A percentile compares a stretch with the other conserved stretches of the same genome.
Conservation (phyloP, 1,140 invertebrate genomes). For the Mya arenaria region DNA sequence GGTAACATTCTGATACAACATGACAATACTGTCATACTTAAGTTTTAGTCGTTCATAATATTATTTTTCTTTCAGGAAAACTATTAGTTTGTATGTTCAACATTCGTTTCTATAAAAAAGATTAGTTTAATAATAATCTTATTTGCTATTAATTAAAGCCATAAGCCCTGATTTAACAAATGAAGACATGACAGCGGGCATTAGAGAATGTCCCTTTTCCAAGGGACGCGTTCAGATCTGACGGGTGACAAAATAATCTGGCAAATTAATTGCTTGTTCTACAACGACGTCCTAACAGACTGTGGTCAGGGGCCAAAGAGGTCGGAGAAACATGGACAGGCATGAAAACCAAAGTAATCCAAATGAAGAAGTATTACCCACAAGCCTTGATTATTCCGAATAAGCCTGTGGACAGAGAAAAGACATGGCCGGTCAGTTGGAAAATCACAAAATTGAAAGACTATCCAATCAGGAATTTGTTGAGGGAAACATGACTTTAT, state of each 20-base stretch:
- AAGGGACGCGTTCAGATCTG: neutral
- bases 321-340: slow-evolving; percentile 45
- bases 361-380: slow-evolving; percentile 50
- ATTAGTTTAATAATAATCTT: too few relatives aligned
- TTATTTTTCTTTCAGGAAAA: too few relatives aligned
- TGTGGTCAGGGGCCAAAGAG: slow-evolving; percentile 21
- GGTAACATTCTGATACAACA: too few relatives aligned
- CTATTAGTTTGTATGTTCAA: too few relatives aligned
- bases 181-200: too few relatives aligned
- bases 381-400: slow-evolving; percentile 36
- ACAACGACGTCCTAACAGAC: slow-evolving; percentile 5
- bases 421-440: slow-evolving; percentile 1
- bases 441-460: slow-evolving; percentile 55
- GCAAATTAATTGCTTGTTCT: slow-evolving; percentile 32
- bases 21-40: too few relatives aligned
- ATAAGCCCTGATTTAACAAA: too few relatives aligned
- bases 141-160: too few relatives aligned
- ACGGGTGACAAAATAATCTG: slow-evolving; percentile 25
- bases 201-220: too few relatives aligned
- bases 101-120: too few relatives aligned
- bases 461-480: slow-evolving; percentile 44
- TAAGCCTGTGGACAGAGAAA: neutral
- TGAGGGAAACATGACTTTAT: slow-evolving; percentile 29
- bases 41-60: too few relatives aligned
- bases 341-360: slow-evolving; percentile 38